Conservation (phyloP, 35 echinoderm and acorn worm species). For the Stichopus chloronotus region DNA sequence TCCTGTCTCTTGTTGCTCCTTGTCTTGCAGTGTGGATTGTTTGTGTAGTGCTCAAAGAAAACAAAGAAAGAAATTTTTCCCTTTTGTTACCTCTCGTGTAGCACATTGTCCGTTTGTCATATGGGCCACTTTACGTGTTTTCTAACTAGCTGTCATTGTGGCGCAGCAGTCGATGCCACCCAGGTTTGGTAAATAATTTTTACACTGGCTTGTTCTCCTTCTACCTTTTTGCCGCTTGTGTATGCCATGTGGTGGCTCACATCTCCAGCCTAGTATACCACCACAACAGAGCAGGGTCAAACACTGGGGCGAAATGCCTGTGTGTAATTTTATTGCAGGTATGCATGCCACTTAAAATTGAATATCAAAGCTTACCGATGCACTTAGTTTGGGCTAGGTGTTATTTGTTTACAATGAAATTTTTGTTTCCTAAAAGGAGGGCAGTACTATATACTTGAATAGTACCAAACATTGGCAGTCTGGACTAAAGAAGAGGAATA, state of each 20-base stretch:
- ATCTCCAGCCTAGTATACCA: no score
- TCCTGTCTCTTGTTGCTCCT: background rate
- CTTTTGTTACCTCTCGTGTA: no score
- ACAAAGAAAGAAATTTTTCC: no score
- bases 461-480: no score
- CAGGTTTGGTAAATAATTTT: background rate
- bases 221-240: background rate
- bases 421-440: background rate
- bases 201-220: background rate
- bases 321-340: no score
- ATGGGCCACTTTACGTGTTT: background rate
- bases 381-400: slow-evolving; percentile 1
- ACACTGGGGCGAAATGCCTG: no score
- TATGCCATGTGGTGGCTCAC: background rate
- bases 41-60: no score
- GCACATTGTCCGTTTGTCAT: background rate
- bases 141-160: background rate
- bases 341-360: background rate
- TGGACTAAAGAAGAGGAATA: no score
- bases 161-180: background rate
- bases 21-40: no score
- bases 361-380: slow-evolving; percentile 25
- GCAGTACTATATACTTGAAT: no score
- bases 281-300: no score
- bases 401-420: slow-evolving; percentile 32